Evolutionary conservation across 2,888 invertebrate species (phyloP), one percentile per base, ranked within the genome.

Genomic region (Apodemia zela): DNA sequence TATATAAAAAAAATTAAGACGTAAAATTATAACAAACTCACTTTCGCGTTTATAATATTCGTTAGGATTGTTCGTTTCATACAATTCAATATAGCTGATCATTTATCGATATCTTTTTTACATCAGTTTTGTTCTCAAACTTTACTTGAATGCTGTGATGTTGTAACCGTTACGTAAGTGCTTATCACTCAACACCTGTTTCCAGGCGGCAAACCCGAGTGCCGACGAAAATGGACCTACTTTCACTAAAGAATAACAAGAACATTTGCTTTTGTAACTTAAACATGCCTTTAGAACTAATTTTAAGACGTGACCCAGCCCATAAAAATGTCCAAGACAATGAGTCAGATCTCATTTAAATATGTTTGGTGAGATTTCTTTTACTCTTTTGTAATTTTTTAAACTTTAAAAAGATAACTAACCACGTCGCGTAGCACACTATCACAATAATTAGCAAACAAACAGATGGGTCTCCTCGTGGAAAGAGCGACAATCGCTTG

Each of bases 171-270:
- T 57, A 25, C 29, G 8, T 57, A 57, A 57, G 47, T 21, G 29
- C 13, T 54, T 45, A 38, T n/a, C n/a, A 47, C 17, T 47, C 47
- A 47, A 25, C 57, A 57, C 57, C 57, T 57, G 57, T 57, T 57
- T 57, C 25, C 25, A 57, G 57, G 10, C 25, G 15, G 29, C 29
- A 57, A 29, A 25, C 25, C 57, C 13, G 15, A 57, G 15, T 25
- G 29, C 11, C 51, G 25, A 15, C 54, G 15, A 57, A 57, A 57
- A 57, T 57, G 57, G 29, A 57, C 57, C 57, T 29, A 57, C 57
- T 57, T 57, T 57, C 54, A 25, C 54, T 57, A 57, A 54, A 54
- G 49, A 49, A 15, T 25, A 51, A 54, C 51, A 25, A 54, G 51
- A 21, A 54, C 15, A 57, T 57, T 21, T n/a, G 25, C 29, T 29